Conservation (phyloP, 2,797 vertebrate genomes). For the Muraenolepis orangiensis region DNA sequence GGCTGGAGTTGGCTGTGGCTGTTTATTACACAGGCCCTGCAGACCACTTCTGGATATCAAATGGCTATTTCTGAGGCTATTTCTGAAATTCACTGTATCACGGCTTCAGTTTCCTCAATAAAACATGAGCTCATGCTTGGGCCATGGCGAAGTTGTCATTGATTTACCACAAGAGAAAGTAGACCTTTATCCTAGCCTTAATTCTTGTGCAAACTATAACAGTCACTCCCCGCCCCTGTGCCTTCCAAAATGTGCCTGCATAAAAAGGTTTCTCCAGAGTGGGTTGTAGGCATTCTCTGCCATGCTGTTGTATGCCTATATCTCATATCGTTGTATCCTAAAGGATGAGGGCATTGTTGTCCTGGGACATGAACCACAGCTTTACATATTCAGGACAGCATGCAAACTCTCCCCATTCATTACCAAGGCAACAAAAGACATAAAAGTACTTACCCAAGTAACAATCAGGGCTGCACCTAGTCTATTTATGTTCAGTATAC, state of each 20-base stretch:
- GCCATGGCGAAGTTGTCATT: neutral
- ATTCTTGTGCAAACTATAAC: neutral
- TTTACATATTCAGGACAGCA: neutral
- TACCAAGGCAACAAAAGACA: neutral
- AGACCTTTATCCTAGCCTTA: neutral
- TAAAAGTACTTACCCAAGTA: neutral
- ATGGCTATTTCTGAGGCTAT: conserved; percentile 22
- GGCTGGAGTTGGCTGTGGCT: conserved; percentile 67
- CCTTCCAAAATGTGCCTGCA: neutral
- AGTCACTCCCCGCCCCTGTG: neutral
- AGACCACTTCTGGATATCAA: conserved; percentile 61
- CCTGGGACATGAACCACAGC: neutral
- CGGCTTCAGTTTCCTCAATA: neutral
- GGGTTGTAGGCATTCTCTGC: neutral
- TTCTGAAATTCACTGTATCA: neutral
- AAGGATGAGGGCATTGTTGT: neutral
- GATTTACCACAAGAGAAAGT: neutral
- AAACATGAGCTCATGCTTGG: neutral
- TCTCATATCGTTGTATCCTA: neutral
- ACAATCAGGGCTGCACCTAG: neutral
- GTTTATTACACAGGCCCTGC: conserved; percentile 70
- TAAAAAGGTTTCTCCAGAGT: neutral
- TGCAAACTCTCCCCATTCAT: neutral
- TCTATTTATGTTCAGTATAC: neutral
- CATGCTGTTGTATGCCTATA: neutral